A percentile compares a stretch with the other conserved stretches of the same genome.
Evolutionary conservation across 2,888 invertebrate species (phyloP).

Genomic region (Exocentrus adspersus): DNA sequence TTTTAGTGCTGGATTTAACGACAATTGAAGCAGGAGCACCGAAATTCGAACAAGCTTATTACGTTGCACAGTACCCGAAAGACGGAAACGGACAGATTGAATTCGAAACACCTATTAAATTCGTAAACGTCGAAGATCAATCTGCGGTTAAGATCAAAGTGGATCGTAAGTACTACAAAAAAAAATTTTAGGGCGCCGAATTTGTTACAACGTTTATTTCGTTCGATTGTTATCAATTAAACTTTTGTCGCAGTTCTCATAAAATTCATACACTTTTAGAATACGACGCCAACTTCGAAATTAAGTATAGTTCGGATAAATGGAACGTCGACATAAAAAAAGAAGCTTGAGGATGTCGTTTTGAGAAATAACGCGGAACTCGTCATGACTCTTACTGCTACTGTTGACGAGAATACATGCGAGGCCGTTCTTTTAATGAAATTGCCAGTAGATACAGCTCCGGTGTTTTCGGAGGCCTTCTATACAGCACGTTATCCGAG

Average conservation of each 20-base stretch:
- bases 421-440: constrained; percentile 36
- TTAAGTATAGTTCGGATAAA: neutral
- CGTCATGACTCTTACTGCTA: constrained; percentile 32
- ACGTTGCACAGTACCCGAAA: constrained; percentile 39
- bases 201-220: no score
- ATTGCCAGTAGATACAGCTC: constrained; percentile 27
- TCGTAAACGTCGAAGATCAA: constrained; percentile 30
- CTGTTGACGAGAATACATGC: constrained; percentile 17
- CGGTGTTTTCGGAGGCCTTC: constrained; percentile 38
- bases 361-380: constrained; percentile 25
- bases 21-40: constrained; percentile 20
- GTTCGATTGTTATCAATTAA: no score
- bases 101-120: constrained; percentile 40
- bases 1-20: constrained; percentile 17
- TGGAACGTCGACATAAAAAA: constrained; percentile 26
- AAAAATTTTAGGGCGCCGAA: neutral
- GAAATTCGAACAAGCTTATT: constrained; percentile 39
- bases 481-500: constrained; percentile 42
- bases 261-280: constrained; percentile 1
- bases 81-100: constrained; percentile 26
- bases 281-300: constrained; percentile 3
- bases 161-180: constrained; percentile 10
- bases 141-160: constrained; percentile 10
- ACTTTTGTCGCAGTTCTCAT: no score
- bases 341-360: constrained; percentile 16